phyloP scores from a whole-genome alignment of 1,140 invertebrate genomes.

The Psilanteris sp. region DNA sequence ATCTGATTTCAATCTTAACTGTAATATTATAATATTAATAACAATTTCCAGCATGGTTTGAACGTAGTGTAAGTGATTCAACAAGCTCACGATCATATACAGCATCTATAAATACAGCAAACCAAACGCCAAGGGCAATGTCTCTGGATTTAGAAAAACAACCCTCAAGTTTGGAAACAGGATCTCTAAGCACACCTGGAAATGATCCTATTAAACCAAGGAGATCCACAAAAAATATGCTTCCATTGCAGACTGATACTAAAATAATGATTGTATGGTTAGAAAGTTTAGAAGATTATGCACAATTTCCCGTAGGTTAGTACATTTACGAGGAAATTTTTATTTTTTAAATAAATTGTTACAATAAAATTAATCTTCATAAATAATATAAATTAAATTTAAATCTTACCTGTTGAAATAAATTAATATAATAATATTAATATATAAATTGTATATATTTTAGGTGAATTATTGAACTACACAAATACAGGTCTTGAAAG shows the following conservation, averaged over 20 bases:
- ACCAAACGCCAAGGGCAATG: slow-evolving; percentile 83
- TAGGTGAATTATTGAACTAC: slow-evolving; percentile 87
- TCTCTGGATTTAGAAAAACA: slow-evolving; percentile 86
- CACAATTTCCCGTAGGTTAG: slow-evolving; percentile 92
- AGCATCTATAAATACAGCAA: slow-evolving; percentile 57
- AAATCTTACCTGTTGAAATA: too few species aligned
- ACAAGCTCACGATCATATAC: slow-evolving; percentile 66
- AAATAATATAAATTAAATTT: too few species aligned
- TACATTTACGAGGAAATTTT: too few species aligned
- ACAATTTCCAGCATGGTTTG: slow-evolving; percentile 80
- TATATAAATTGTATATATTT: slow-evolving; percentile 41
- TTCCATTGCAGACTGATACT: slow-evolving; percentile 84
- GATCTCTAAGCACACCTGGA: slow-evolving; percentile 74
- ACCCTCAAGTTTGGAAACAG: slow-evolving; percentile 76
- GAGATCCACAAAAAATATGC: slow-evolving; percentile 79
- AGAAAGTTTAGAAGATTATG: slow-evolving; percentile 95
- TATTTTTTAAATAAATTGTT: too few species aligned
- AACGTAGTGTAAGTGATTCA: slow-evolving; percentile 81
- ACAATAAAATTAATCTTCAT: too few species aligned
- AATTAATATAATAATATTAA: too few species aligned
- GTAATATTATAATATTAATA: too few species aligned
- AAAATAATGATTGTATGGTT: slow-evolving; percentile 97
- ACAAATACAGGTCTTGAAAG: slow-evolving; percentile 90
- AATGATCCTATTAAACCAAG: slow-evolving; percentile 73
- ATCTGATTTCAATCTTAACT: too few species aligned